phyloP scores from a whole-genome alignment of 35 echinoderm and acorn worm genomes.

The Ophiothrix spiculata region DNA sequence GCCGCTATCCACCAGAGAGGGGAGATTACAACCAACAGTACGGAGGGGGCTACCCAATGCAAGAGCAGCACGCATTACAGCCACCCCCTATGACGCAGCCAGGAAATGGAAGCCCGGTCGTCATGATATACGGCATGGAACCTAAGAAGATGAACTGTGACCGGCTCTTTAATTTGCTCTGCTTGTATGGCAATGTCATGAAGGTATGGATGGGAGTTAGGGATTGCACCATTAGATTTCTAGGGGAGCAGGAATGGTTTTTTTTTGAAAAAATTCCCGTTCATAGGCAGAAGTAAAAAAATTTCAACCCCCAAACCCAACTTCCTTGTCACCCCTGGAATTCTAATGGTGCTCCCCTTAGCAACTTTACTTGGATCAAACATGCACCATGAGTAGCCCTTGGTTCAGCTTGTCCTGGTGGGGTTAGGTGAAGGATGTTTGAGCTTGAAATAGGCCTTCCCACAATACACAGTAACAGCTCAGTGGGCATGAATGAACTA shows the following conservation, averaged over 20 bases:
- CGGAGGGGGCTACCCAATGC: slow-evolving; percentile 35
- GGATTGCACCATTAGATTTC: background rate
- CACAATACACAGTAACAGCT: no score
- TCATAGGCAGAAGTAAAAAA: no score
- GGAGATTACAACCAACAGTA: slow-evolving; percentile 51
- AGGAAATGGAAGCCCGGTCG: slow-evolving; percentile 66
- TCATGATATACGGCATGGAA: slow-evolving; percentile 95
- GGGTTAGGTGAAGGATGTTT: no score
- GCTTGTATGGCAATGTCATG: slow-evolving; percentile 94
- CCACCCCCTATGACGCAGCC: slow-evolving; percentile 48
- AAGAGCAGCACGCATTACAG: slow-evolving; percentile 73
- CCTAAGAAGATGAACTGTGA: slow-evolving; percentile 96
- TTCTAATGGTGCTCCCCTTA: no score
- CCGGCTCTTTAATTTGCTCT: slow-evolving; percentile 91
- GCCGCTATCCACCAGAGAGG: slow-evolving; percentile 35
- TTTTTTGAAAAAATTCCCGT: no score
- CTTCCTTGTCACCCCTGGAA: no score
- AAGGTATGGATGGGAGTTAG: slow-evolving; percentile 67
- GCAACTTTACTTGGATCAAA: no score
- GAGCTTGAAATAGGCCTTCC: no score
- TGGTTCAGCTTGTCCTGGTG: no score
- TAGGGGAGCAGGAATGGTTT: background rate
- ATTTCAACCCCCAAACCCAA: no score
- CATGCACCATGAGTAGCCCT: no score
- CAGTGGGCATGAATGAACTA: no score